phyloP scores from a whole-genome alignment of 2,888 invertebrate genomes.

The Chrysina gloriosa region DNA sequence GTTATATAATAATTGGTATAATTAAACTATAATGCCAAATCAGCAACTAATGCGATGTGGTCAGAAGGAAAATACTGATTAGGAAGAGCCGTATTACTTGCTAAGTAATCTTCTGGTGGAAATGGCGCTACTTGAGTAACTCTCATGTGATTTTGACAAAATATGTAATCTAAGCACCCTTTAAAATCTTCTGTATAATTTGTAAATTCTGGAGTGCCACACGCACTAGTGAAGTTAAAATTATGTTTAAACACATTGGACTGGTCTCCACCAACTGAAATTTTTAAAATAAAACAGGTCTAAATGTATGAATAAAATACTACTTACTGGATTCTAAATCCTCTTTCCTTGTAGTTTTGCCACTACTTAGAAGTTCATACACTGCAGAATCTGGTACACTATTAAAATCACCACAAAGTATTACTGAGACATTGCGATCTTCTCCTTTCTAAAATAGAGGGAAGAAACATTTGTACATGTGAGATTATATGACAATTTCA shows the following conservation, averaged over 20 bases:
- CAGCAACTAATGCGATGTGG: slow-evolving; percentile 89
- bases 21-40: slow-evolving; percentile 69
- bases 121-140: slow-evolving; percentile 82
- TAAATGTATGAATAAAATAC: slow-evolving; percentile 36
- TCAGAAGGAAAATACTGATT: slow-evolving; percentile 93
- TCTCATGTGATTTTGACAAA: slow-evolving; percentile 75
- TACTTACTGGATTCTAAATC: slow-evolving; percentile 82
- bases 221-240: slow-evolving; percentile 79
- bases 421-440: slow-evolving; percentile 71
- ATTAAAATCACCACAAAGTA: slow-evolving; percentile 95
- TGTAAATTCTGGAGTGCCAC: slow-evolving; percentile 86
- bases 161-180: slow-evolving; percentile 94
- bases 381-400: slow-evolving; percentile 88
- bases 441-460: slow-evolving; percentile 41
- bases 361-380: slow-evolving; percentile 81
- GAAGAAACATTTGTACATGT: not conserved
- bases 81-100: slow-evolving; percentile 82
- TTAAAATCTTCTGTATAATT: slow-evolving; percentile 87
- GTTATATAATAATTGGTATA: not conserved
- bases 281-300: not conserved
- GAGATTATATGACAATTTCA: no score
- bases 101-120: slow-evolving; percentile 82
- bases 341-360: slow-evolving; percentile 68
- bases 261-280: slow-evolving; percentile 27
- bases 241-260: slow-evolving; percentile 62